phyloP scores from a whole-genome alignment of 2,888 invertebrate species.

The Axea sp. region DNA sequence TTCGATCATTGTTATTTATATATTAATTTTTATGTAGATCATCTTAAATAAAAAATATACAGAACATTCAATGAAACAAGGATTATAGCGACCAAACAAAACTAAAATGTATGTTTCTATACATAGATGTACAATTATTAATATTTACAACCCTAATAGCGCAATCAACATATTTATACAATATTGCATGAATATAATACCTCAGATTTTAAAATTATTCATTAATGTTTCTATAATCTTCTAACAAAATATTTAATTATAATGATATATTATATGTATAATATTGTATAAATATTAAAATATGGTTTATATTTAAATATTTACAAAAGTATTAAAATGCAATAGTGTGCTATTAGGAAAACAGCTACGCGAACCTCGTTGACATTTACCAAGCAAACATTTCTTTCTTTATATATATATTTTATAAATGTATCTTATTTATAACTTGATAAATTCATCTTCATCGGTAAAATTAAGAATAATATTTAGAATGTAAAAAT shows the following conservation, averaged over 20 bases:
- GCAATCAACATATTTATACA: constrained; percentile 7
- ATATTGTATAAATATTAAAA: constrained; percentile 1
- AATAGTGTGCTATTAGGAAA: background rate
- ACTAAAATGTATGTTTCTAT: constrained; percentile 18
- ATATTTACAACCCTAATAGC: constrained; percentile 19
- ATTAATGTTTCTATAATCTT: no score
- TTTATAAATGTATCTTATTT: background rate
- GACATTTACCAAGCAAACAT: background rate
- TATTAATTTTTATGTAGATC: background rate
- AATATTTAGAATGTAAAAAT: background rate
- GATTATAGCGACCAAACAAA: constrained; percentile 7
- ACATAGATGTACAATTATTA: constrained; percentile 29
- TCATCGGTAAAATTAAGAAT: no score
- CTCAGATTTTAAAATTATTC: no score
- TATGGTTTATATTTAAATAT: background rate
- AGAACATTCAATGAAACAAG: constrained; percentile 9
- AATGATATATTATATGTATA: background rate
- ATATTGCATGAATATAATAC: constrained; percentile 2
- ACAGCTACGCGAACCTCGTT: background rate
- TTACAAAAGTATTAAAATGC: background rate
- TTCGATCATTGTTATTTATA: no score
- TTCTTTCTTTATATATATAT: no score
- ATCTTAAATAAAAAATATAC: constrained; percentile 16
- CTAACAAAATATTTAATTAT: no score
- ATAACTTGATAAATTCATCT: no score